Evolutionary conservation across 2,113 vertebrate genomes (phyloP).

Genomic region (Ailurus styani): DNA sequence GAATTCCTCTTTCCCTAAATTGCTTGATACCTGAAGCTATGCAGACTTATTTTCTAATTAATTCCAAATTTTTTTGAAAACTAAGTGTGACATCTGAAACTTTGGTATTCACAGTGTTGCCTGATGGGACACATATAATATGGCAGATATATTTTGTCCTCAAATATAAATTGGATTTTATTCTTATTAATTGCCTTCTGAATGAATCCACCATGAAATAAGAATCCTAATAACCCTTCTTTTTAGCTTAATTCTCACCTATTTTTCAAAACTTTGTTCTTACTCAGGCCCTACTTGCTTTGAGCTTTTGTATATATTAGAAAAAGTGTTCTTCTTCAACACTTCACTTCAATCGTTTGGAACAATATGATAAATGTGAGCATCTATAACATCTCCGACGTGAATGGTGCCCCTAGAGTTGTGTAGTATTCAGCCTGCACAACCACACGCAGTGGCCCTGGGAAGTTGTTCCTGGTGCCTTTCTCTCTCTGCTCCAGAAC

Average conservation of each 20-base stretch:
- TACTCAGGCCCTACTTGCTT: not conserved
- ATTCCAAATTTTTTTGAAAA: not conserved
- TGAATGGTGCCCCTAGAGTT: not conserved
- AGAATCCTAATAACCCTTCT: not conserved
- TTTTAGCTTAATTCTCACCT: not conserved
- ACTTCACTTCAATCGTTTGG: not conserved
- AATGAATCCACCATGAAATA: not conserved
- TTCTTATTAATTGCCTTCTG: not conserved
- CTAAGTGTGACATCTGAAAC: not conserved
- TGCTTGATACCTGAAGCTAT: not conserved
- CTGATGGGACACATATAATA: not conserved
- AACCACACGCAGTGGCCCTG: not conserved
- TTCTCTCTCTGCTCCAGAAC: not conserved
- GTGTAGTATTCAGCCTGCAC: not conserved
- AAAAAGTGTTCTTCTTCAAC: not conserved
- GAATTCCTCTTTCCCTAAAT: not conserved
- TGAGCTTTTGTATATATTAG: not conserved
- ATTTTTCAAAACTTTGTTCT: not conserved
- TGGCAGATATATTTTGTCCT: not conserved
- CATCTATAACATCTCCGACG: not conserved
- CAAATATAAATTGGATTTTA: not conserved
- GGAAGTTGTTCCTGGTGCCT: not conserved
- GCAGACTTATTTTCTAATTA: constrained; percentile 13
- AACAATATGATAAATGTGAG: not conserved
- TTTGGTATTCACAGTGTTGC: not conserved